These are phyloP conservation scores for Chiroxiphia lanceolata DNA, from an alignment of 2,797 vertebrate species.

Conservation along the genomic window DNA sequence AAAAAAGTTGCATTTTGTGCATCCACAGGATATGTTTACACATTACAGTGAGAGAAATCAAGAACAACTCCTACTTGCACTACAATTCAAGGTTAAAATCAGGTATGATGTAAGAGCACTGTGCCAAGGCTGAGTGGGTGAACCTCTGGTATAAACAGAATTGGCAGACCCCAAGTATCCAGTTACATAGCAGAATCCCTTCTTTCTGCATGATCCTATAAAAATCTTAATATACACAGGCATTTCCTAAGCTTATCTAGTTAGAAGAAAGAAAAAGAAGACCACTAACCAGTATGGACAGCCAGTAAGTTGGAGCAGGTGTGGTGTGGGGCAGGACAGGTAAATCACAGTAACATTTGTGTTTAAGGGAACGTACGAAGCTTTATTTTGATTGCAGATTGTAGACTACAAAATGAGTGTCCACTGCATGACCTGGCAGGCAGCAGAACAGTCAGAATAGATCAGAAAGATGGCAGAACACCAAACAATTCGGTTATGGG, in stretches of 20 bases:
- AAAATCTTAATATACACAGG: not conserved
- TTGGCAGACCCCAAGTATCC: not conserved
- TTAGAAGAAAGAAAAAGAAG: not conserved
- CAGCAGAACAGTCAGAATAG: not conserved
- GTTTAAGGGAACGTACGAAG: not conserved
- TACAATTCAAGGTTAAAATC: not conserved
- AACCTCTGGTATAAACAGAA: not conserved
- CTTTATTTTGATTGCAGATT: not conserved
- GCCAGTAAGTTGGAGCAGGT: not conserved
- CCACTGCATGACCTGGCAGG: not conserved
- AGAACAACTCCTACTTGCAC: not conserved
- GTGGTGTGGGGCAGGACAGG: not conserved
- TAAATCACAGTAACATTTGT: not conserved
- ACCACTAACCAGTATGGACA: rapidly evolving
- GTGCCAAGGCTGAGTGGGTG: not conserved
- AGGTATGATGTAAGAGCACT: rapidly evolving
- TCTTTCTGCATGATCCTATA: not conserved
- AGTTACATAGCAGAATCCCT: not conserved
- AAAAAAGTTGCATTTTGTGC: not conserved
- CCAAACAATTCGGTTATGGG: not conserved
- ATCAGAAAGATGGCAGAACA: not conserved
- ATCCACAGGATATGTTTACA: not conserved
- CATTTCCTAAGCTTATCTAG: not conserved
- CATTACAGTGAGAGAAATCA: not conserved
- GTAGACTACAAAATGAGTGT: not conserved